Conservation (phyloP, 2,888 invertebrate genomes). For the Drosophila siamana region DNA sequence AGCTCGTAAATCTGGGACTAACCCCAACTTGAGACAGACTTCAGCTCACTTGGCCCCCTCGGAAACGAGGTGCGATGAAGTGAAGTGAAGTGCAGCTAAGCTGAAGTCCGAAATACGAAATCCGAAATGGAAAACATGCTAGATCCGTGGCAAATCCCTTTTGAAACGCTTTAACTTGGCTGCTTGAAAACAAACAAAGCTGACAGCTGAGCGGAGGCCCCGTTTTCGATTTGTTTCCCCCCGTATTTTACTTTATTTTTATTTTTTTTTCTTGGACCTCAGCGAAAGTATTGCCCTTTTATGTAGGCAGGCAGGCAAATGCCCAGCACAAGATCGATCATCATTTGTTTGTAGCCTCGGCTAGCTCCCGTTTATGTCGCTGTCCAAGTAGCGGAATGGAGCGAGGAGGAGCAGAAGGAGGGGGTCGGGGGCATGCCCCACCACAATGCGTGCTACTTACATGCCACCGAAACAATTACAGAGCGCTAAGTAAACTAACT, state of each 20-base stretch:
- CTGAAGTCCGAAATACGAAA: slow-evolving; percentile 44
- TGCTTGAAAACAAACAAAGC: slow-evolving; percentile 70
- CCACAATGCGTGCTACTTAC: slow-evolving; percentile 79
- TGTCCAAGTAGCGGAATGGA: slow-evolving; percentile 13
- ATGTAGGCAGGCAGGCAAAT: slow-evolving; percentile 44
- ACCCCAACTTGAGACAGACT: not conserved
- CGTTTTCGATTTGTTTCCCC: slow-evolving; percentile 12
- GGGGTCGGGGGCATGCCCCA: slow-evolving; percentile 1
- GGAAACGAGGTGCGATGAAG: slow-evolving; percentile 1
- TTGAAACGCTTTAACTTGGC: slow-evolving; percentile 77
- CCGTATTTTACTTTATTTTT: slow-evolving; percentile 6
- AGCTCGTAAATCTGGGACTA: slow-evolving; percentile 16
- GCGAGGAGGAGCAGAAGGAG: too few species aligned
- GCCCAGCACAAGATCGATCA: slow-evolving; percentile 75
- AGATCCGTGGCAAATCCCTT: slow-evolving; percentile 78
- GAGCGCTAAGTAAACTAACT: slow-evolving; percentile 80
- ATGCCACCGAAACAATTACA: slow-evolving; percentile 80
- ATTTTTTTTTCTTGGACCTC: slow-evolving; percentile 31
- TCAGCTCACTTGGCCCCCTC: not conserved
- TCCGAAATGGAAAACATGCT: slow-evolving; percentile 66
- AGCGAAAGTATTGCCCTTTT: slow-evolving; percentile 74
- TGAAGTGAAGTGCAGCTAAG: slow-evolving; percentile 56
- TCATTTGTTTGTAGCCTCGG: slow-evolving; percentile 74
- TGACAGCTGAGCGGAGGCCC: slow-evolving; percentile 54
- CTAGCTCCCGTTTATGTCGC: slow-evolving; percentile 76